A percentile compares a stretch with the other conserved stretches of the same genome.
phyloP scores from a whole-genome alignment of 2,797 vertebrate species.

The Argyrosomus regius region DNA sequence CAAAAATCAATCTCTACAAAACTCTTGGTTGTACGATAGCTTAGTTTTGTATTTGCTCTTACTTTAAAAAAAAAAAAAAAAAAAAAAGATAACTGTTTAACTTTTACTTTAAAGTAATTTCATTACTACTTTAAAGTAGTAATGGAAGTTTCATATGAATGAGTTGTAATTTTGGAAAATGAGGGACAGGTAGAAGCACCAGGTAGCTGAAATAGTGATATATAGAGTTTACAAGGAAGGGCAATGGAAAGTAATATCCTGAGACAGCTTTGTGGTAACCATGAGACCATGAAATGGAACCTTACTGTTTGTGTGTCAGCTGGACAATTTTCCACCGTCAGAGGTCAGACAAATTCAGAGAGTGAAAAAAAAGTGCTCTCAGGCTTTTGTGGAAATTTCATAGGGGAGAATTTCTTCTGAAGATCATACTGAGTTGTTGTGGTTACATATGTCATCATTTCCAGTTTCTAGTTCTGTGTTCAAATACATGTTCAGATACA shows the following conservation, averaged over 20 bases:
- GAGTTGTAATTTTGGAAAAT: conserved; percentile 17
- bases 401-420: conserved; percentile 20
- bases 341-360: conserved; percentile 43
- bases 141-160: not conserved
- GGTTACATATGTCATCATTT: conserved; percentile 13
- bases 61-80: not conserved
- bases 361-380: conserved; percentile 4
- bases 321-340: conserved; percentile 35
- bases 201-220: not conserved
- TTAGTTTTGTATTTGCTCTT: too few relatives aligned
- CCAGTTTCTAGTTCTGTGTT: conserved; percentile 1
- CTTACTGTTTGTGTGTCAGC: conserved; percentile 32
- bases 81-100: too few relatives aligned
- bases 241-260: conserved; percentile 37
- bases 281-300: conserved; percentile 65
- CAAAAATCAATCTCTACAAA: not conserved
- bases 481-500: conserved; percentile 11
- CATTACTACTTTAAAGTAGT: not conserved
- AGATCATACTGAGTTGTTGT: conserved; percentile 16
- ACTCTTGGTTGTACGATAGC: too few relatives aligned
- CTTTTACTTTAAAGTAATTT: not conserved
- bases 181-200: not conserved
- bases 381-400: conserved; percentile 38
- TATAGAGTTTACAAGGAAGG: conserved; percentile 22
- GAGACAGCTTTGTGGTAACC: conserved; percentile 31